A percentile compares a stretch with the other conserved stretches of the same genome.
Conservation (phyloP, 2,888 invertebrate genomes). For the Ophonus ardosiacus region DNA sequence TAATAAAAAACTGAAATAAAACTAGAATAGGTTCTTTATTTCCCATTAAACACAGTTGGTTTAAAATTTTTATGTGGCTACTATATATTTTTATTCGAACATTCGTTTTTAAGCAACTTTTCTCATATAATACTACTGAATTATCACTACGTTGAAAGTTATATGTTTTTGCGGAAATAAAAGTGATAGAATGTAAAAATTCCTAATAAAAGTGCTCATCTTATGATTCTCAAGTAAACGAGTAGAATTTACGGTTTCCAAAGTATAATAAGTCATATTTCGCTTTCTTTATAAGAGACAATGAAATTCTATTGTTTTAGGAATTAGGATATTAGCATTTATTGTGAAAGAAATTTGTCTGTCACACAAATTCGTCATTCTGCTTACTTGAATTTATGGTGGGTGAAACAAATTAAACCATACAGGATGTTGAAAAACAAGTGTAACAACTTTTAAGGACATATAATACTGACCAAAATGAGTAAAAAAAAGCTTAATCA, state of each 20-base stretch:
- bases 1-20: constrained; percentile 42
- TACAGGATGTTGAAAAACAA: no score
- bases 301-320: background rate
- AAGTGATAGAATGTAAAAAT: background rate
- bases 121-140: constrained; percentile 1
- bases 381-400: no score
- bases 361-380: no score
- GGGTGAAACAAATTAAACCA: no score
- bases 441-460: no score
- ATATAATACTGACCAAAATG: no score
- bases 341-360: background rate
- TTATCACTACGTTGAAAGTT: background rate
- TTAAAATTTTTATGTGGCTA: constrained; percentile 42
- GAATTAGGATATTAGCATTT: background rate
- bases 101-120: constrained; percentile 2
- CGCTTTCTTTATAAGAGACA: background rate
- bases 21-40: constrained; percentile 43
- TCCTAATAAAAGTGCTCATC: background rate
- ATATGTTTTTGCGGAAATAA: background rate
- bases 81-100: constrained; percentile 8
- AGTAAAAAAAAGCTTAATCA: no score
- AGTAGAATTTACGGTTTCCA: background rate
- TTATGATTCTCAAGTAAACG: background rate
- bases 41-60: constrained; percentile 40
- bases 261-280: background rate